A percentile compares a stretch with the other conserved stretches of the same genome.
Conservation (phyloP, 2,888 invertebrate species). For the Xanthorhoe spadicearia region DNA sequence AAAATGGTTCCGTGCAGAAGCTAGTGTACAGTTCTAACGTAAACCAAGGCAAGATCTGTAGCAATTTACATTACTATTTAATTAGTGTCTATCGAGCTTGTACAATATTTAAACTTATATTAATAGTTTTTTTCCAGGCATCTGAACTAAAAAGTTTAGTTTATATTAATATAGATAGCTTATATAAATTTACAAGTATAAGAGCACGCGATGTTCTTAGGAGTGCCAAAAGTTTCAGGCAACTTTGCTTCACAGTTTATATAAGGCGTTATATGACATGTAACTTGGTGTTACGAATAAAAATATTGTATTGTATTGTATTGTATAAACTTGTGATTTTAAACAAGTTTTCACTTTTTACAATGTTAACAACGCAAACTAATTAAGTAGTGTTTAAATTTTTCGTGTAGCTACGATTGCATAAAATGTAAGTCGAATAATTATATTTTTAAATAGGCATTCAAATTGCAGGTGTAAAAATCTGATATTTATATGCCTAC, state of each 20-base stretch:
- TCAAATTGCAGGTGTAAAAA: too few relatives aligned
- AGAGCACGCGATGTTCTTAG: constrained; percentile 2
- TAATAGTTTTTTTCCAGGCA: constrained; percentile 13
- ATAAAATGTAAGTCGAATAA: too few relatives aligned
- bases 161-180: neutral
- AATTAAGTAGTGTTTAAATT: too few relatives aligned
- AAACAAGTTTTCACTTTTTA: neutral
- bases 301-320: too few relatives aligned
- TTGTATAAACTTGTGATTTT: neutral
- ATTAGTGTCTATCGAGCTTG: constrained; percentile 19
- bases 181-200: neutral
- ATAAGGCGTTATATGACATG: constrained; percentile 21
- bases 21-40: constrained; percentile 33
- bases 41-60: constrained; percentile 41
- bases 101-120: constrained; percentile 1
- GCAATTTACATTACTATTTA: constrained; percentile 28
- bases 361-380: neutral
- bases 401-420: neutral
- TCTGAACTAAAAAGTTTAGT: neutral
- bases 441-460: too few relatives aligned
- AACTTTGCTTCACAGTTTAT: constrained; percentile 19
- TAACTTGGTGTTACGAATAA: too few relatives aligned
- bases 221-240: constrained; percentile 2
- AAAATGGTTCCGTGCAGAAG: constrained; percentile 50
- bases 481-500: too few relatives aligned